phyloP scores from a whole-genome alignment of 2,797 vertebrate genomes.

The Prionace glauca region DNA sequence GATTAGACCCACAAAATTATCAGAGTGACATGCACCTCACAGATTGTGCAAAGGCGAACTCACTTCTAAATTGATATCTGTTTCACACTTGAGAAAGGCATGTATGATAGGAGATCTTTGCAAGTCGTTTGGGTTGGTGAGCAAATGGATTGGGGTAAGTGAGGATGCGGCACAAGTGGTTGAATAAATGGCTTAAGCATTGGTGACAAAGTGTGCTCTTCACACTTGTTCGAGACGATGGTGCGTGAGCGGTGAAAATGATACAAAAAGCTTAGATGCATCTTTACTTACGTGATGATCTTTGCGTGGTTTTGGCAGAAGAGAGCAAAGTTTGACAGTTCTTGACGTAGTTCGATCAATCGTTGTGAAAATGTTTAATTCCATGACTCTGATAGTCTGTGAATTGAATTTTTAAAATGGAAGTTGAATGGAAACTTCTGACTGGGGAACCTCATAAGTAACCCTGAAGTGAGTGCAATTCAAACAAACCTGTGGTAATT shows the following conservation, averaged over 20 bases:
- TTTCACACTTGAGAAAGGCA: not conserved
- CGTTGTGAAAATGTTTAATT: not conserved
- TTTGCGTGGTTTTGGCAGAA: not conserved
- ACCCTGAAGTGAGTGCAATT: too few species aligned
- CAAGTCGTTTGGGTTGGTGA: not conserved
- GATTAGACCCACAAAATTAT: not conserved
- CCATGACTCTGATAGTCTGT: too few species aligned
- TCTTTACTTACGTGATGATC: not conserved
- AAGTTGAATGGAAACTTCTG: too few species aligned
- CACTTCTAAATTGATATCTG: not conserved
- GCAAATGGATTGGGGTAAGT: not conserved
- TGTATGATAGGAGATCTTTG: not conserved
- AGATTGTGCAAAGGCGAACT: not conserved
- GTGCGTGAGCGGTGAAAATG: not conserved
- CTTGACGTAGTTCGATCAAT: not conserved
- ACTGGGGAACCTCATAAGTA: too few species aligned
- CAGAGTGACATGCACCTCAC: not conserved
- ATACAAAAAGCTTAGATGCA: not conserved
- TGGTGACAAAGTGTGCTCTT: not conserved
- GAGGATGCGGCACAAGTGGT: not conserved
- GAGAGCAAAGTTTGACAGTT: not conserved
- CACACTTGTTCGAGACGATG: not conserved
- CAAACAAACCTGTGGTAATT: too few species aligned
- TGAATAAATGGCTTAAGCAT: not conserved
- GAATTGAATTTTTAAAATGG: too few species aligned